phyloP scores from a whole-genome alignment of 2,113 vertebrate species.

The Gobius niger region DNA sequence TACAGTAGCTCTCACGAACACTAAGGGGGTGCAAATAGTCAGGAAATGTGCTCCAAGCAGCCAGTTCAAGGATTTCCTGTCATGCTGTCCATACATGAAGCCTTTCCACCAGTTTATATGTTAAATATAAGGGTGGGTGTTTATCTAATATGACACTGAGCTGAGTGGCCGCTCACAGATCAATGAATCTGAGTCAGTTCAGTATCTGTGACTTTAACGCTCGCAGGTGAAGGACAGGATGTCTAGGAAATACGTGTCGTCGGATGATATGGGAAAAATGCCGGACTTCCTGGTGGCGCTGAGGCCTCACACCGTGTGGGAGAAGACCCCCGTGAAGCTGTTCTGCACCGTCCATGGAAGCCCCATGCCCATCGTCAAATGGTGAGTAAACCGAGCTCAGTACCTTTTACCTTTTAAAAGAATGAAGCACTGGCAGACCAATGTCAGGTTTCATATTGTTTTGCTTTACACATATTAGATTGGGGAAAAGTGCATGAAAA shows the following conservation, averaged over 20 bases:
- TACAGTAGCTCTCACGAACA: no score
- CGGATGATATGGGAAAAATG: slow-evolving; percentile 79
- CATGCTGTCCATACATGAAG: no score
- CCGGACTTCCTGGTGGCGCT: slow-evolving; percentile 91
- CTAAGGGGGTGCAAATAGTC: no score
- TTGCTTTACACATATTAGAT: no score
- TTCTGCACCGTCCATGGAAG: slow-evolving; percentile 91
- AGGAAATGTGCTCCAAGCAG: no score
- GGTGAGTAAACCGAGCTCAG: slow-evolving; percentile 71
- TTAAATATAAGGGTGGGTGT: neutral
- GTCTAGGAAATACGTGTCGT: slow-evolving; percentile 70
- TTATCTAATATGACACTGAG: neutral
- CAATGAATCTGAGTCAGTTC: no score
- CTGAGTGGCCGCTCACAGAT: neutral
- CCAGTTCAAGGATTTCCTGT: no score
- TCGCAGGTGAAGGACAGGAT: slow-evolving; percentile 81
- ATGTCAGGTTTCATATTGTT: no score
- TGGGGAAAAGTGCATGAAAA: neutral
- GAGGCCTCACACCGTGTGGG: slow-evolving; percentile 93
- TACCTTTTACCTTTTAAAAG: neutral
- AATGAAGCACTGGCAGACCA: no score
- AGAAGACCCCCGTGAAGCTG: slow-evolving; percentile 88
- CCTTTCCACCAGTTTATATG: neutral
- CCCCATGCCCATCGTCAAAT: slow-evolving; percentile 90
- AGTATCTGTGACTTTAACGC: neutral